Conservation (phyloP, 2,797 vertebrate genomes). For the Pempheris klunzingeri region DNA sequence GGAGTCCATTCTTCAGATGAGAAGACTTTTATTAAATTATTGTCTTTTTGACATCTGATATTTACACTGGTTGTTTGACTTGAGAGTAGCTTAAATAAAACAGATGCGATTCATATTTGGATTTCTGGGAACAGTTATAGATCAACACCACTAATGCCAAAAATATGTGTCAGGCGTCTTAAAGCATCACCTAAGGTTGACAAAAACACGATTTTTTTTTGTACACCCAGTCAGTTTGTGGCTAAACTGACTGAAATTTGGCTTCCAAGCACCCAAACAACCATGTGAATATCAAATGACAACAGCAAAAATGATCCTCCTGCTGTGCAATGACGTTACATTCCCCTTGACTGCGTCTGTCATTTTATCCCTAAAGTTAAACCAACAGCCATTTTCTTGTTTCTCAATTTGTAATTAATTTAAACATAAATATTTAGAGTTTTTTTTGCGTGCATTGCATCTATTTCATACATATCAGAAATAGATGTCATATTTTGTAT, state of each 20-base stretch:
- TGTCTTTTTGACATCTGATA: conserved; percentile 48
- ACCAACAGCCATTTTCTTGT: conserved; percentile 34
- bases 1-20: conserved; percentile 52
- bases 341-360: neutral
- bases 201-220: neutral
- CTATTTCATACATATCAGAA: conserved; percentile 72
- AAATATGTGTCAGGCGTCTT: conserved; percentile 1
- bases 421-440: conserved; percentile 58
- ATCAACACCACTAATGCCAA: conserved; percentile 7
- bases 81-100: conserved; percentile 18
- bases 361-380: conserved; percentile 36
- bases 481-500: conserved; percentile 80
- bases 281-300: conserved; percentile 30
- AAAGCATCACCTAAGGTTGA: neutral
- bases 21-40: conserved; percentile 33
- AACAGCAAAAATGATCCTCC: conserved; percentile 10
- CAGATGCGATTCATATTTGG: conserved; percentile 8
- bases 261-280: neutral
- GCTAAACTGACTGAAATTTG: neutral
- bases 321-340: conserved; percentile 3
- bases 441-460: conserved; percentile 64
- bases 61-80: conserved; percentile 40
- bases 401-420: conserved; percentile 51
- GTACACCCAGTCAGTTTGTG: neutral
- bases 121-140: neutral